Conservation (phyloP, 2,797 vertebrate genomes). For the Nyctalus aviator region DNA sequence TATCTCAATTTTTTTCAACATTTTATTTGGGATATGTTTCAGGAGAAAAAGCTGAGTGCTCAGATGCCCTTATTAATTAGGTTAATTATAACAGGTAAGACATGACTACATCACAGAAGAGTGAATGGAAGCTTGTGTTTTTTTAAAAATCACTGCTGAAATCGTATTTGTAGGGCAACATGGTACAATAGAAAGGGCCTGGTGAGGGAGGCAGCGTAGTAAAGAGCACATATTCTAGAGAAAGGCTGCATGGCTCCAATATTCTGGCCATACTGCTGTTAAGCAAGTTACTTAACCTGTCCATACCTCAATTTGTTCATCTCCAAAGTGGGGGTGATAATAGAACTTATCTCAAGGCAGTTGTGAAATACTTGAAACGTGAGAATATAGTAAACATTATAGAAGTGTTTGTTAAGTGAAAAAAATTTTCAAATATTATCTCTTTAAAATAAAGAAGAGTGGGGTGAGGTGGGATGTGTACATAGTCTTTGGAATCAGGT, state of each 20-base stretch:
- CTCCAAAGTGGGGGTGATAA: neutral
- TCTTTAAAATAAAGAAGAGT: slow-evolving; percentile 48
- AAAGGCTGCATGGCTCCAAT: neutral
- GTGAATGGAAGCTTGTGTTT: neutral
- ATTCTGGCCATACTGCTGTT: neutral
- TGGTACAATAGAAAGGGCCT: neutral
- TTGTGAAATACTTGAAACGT: slow-evolving; percentile 28
- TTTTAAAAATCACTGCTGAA: neutral
- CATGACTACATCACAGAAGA: neutral
- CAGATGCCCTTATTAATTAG: neutral
- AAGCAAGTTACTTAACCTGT: neutral
- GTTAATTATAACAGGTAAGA: neutral
- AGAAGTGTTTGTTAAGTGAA: neutral
- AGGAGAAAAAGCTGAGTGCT: neutral
- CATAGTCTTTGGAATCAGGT: neutral
- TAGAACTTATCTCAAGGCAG: neutral
- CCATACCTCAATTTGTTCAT: neutral
- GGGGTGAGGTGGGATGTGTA: neutral
- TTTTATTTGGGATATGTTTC: slow-evolving; percentile 13
- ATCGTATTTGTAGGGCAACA: neutral
- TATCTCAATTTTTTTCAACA: neutral
- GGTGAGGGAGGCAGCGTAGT: neutral
- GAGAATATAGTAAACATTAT: slow-evolving; percentile 20
- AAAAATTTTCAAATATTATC: slow-evolving; percentile 17
- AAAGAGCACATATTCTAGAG: slow-evolving; percentile 30